Conservation (phyloP, 37 sponge, comb jelly and placozoan species). For the Dysidea cf. avara region DNA sequence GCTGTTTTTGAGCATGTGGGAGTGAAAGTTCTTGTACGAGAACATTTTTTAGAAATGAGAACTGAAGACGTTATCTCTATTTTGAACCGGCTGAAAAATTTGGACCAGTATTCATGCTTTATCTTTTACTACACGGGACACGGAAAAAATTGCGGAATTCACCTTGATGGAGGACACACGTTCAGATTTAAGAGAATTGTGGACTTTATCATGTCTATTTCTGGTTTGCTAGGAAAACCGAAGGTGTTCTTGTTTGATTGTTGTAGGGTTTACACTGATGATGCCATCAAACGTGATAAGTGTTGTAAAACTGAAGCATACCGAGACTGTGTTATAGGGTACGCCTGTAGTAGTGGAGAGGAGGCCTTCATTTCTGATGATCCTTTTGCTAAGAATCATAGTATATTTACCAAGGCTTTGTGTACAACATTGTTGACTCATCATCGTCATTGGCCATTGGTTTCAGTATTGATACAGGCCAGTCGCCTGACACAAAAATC, state of each 20-base stretch:
- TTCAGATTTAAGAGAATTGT: slow-evolving; percentile 31
- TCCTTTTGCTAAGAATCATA: too few species aligned
- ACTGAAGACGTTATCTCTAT: background rate
- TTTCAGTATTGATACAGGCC: too few species aligned
- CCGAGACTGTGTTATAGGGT: too few species aligned
- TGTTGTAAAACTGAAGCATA: too few species aligned
- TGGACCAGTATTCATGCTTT: slow-evolving; percentile 29
- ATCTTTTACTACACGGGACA: slow-evolving; percentile 53
- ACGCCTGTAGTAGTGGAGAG: too few species aligned
- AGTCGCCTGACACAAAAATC: too few species aligned
- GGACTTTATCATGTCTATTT: background rate
- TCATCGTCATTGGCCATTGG: too few species aligned
- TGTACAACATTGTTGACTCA: too few species aligned
- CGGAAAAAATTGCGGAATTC: slow-evolving; percentile 24
- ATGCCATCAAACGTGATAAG: too few species aligned
- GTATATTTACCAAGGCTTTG: too few species aligned
- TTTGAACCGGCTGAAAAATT: background rate
- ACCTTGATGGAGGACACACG: background rate
- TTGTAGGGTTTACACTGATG: background rate
- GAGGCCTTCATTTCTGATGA: too few species aligned
- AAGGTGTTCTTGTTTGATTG: slow-evolving; percentile 67
- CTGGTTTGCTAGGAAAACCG: slow-evolving; percentile 14
- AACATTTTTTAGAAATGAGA: background rate
- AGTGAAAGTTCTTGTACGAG: background rate
- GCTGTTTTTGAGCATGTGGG: too few species aligned